Evolutionary conservation across 2,888 invertebrate genomes (phyloP).

Genomic region (Chrysotoxum bicinctum): DNA sequence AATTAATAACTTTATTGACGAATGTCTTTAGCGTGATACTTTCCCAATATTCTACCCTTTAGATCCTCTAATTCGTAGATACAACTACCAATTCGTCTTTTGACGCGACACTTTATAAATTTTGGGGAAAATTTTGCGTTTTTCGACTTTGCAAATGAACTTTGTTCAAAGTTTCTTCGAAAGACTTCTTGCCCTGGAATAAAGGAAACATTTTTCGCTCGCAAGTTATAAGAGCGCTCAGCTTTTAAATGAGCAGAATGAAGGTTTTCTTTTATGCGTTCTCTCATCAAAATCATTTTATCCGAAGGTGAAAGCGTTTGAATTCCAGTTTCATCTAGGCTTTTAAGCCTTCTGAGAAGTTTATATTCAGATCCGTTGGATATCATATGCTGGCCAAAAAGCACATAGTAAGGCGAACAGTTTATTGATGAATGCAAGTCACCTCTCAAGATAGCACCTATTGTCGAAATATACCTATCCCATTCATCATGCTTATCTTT

Average conservation of each 20-base stretch:
- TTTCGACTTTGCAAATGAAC: not conserved
- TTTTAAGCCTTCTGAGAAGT: not conserved
- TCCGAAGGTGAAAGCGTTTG: not conserved
- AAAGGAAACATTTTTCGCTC: not conserved
- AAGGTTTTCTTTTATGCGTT: not conserved
- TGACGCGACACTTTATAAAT: too few species aligned
- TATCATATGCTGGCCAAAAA: not conserved
- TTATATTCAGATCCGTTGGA: not conserved
- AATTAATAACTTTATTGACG: too few species aligned
- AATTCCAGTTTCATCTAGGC: not conserved
- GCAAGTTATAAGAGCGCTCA: not conserved
- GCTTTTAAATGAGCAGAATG: not conserved
- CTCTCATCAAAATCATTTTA: not conserved
- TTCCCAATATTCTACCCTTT: not conserved
- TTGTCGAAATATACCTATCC: not conserved
- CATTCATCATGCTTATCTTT: not conserved
- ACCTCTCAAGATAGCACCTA: not conserved
- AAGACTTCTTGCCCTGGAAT: not conserved
- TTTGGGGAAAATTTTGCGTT: too few species aligned
- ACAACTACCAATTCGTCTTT: not conserved
- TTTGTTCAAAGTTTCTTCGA: not conserved
- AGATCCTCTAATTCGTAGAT: not conserved
- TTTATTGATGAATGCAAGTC: not conserved
- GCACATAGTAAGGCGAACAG: not conserved
- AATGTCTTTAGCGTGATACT: not conserved